Percentiles rank a stretch among this genome's conserved stretches.
These are phyloP conservation scores for Standfussiana lucernea DNA, from an alignment of 2,888 invertebrate genomes.

Conservation along the genomic window DNA sequence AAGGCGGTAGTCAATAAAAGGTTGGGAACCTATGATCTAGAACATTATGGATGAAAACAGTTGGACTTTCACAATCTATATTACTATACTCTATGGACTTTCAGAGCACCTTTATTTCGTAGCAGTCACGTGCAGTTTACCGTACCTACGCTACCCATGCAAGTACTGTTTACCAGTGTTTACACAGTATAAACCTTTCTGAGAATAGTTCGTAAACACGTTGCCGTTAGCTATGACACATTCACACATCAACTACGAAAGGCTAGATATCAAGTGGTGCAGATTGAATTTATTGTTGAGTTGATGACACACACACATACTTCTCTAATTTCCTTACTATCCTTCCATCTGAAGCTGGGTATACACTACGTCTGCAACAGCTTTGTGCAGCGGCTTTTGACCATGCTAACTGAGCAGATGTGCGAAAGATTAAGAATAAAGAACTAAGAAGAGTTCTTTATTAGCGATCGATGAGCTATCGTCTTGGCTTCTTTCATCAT, in stretches of 20 bases:
- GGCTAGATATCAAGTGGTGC: background rate
- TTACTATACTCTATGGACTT: too few species aligned
- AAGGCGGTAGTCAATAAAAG: too few species aligned
- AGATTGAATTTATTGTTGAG: background rate
- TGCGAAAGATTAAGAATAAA: too few species aligned
- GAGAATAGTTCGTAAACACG: conserved; percentile 16
- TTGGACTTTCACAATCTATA: too few species aligned
- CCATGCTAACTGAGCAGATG: too few species aligned
- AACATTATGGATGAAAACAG: background rate
- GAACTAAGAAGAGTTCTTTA: too few species aligned
- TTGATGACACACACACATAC: background rate
- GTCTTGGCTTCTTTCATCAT: too few species aligned
- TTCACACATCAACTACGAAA: background rate
- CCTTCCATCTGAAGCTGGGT: background rate
- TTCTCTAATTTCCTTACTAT: background rate
- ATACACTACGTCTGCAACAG: background rate
- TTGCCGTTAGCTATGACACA: conserved; percentile 27
- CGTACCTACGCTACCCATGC: background rate
- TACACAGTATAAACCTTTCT: conserved; percentile 21
- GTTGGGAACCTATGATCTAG: too few species aligned
- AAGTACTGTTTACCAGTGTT: conserved; percentile 1
- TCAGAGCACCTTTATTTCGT: background rate
- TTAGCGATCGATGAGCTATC: too few species aligned
- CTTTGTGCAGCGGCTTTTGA: too few species aligned
- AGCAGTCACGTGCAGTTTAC: background rate